A percentile compares a stretch with the other conserved stretches of the same genome.
phyloP scores from a whole-genome alignment of 2,888 invertebrate genomes.

The Eupithecia subfuscata region DNA sequence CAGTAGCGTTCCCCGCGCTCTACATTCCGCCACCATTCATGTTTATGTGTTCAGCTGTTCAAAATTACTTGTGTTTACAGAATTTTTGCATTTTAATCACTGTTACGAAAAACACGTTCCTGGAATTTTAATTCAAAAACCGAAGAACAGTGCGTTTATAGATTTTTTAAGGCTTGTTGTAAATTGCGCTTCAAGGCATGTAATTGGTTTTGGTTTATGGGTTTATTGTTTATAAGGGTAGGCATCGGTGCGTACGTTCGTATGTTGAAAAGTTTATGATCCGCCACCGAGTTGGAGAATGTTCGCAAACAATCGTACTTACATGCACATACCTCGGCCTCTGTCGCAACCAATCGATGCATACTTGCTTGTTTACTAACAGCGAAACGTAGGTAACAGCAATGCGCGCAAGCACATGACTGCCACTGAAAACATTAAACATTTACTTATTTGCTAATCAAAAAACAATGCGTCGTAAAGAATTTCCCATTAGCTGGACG shows the following conservation, averaged over 20 bases:
- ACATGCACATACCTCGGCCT: conserved; percentile 31
- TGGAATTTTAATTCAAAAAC: conserved; percentile 42
- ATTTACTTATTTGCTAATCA: conserved; percentile 39
- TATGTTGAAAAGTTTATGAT: conserved; percentile 56
- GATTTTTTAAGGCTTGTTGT: conserved; percentile 50
- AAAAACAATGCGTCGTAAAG: conserved; percentile 43
- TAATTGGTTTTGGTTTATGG: conserved; percentile 77
- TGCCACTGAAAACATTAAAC: conserved; percentile 40
- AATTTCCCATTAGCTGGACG: conserved; percentile 31
- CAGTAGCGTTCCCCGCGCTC: conserved; percentile 44
- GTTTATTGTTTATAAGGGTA: conserved; percentile 68
- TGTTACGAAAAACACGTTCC: conserved; percentile 32
- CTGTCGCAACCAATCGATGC: conserved; percentile 43
- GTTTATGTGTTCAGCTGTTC: conserved; percentile 43
- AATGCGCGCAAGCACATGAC: conserved; percentile 36
- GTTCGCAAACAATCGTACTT: conserved; percentile 50
- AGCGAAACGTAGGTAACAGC: conserved; percentile 37
- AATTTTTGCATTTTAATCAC: conserved; percentile 47
- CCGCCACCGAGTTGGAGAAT: conserved; percentile 55
- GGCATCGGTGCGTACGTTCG: conserved; percentile 57
- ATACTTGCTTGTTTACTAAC: conserved; percentile 43
- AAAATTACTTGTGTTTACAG: conserved; percentile 36
- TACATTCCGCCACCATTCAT: conserved; percentile 43
- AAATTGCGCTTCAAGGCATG: conserved; percentile 66
- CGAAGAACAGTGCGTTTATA: conserved; percentile 38